Base-by-base conservation (phyloP, 2,797 vertebrate genomes). In the Vespertilio murinus region DNA sequence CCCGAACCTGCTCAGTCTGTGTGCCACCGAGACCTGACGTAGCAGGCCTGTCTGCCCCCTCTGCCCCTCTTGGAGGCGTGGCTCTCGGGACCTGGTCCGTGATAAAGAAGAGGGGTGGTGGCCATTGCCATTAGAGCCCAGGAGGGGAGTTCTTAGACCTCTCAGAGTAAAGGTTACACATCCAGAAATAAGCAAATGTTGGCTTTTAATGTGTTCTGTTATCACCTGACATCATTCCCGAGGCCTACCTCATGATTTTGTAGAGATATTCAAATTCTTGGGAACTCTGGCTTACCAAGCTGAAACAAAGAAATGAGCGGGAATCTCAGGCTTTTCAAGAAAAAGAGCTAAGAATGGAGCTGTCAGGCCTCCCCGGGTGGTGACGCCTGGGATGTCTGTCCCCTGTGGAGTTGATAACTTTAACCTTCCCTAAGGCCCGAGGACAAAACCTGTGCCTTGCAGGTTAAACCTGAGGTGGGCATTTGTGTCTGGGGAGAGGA, bases 1-100 rank as follows among this genome's bases (percentile, higher is more conserved):
- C 17, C 40, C 2, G 5, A 5, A 12, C 45, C 30, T 1, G 5
- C 30, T 47, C 14, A 0, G 4, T 5, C 9, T 1, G 6, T 5
- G 5, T 28, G 35, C 3, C 22, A 20, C 2, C 0, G 0, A 6
- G 67, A 67, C 5, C 3, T n/a, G n/a, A 20, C 4, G 0, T 10
- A 38, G 2, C n/a, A 23, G 73, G 8, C 9, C 1, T 2, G 8
- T 12, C 11, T 14, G 25, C 14, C 28, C 3, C 4, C 10, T 5
- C 28, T 1, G 12, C 22, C n/a, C 11, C 25, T 42, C 49, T 52
- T 13, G 7, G 17, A 18, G 3, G 9, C 1, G 14, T 40, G 20
- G 38, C 20, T 17, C 25, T 45, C 28, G 49, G 61, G 23, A 23
- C 40, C 12, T 11, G 12, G 77, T 6, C 23, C 0, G 0, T 14